Evolutionary conservation across 2,113 vertebrate genomes (phyloP).

Genomic region (Synchiropus splendidus): DNA sequence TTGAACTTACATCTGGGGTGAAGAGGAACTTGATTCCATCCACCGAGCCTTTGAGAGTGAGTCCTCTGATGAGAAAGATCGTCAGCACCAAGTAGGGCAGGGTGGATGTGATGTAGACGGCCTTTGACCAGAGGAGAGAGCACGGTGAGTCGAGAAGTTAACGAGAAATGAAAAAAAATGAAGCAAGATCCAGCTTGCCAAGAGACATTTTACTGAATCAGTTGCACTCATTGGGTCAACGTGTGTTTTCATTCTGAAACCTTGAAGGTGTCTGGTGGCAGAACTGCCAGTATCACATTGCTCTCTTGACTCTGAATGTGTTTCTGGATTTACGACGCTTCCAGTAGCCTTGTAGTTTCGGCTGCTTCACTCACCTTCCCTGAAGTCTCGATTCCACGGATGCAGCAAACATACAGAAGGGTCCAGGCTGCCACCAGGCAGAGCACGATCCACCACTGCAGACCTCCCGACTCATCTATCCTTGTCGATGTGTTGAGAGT

Average conservation of each 20-base stretch:
- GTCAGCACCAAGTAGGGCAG: conserved; percentile 89
- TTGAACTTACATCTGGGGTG: conserved; percentile 85
- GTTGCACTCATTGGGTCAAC: not conserved
- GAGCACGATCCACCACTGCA: conserved; percentile 92
- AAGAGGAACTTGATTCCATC: conserved; percentile 85
- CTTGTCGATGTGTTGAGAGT: conserved; percentile 78
- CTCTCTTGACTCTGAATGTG: no score
- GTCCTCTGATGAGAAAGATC: conserved; percentile 87
- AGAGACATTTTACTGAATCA: no score
- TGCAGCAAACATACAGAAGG: conserved; percentile 79
- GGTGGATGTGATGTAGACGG: conserved; percentile 90
- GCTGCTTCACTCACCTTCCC: conserved; percentile 94
- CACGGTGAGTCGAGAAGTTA: conserved; percentile 4
- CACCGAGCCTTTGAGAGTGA: conserved; percentile 85
- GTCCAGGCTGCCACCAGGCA: conserved; percentile 77
- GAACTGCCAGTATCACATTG: no score
- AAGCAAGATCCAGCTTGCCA: no score
- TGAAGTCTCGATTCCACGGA: conserved; percentile 91
- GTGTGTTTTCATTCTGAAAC: not conserved
- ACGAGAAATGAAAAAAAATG: no score
- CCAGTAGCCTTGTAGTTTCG: no score
- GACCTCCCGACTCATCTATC: conserved; percentile 68
- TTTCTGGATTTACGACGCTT: no score
- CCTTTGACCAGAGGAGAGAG: conserved; percentile 60
- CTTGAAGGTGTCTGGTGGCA: not conserved